Evolutionary conservation across 2,888 invertebrate genomes (phyloP), one percentile per base, ranked within the genome.

Genomic region (Tineola bisselliella): DNA sequence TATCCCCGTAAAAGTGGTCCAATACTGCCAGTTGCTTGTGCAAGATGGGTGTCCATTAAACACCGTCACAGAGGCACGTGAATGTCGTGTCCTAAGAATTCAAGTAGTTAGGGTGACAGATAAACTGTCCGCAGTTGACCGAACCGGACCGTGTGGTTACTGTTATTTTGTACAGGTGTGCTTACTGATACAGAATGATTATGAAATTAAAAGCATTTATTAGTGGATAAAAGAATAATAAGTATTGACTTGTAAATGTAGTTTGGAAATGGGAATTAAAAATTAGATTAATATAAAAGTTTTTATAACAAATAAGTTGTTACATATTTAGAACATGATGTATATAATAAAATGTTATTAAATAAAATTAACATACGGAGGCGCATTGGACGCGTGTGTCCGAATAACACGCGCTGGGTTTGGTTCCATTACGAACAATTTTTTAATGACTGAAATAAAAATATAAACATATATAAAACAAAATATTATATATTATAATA

Each of bases 31-130:
- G 25, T 54, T 54, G 12, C 54, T 54, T 71, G 68, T 18, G 25
- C 54, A 54, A 25, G 54, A 54, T 54, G 70, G 74, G 75, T 74
- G 74, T 69, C 76, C 77, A 76, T 77, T 72, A 75, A 72, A 61
- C 70, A 75, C 67, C 66, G 76, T 76, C 75, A 72, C 63, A 64
- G 65, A 66, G 71, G 73, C 72, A 72, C 72, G 76, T 73, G 76
- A 72, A 66, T 60, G 11, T 17, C 61, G 67, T 66, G 68, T 66
- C 67, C 64, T 64, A 69, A 72, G 81, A 79, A 82, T 82, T 77
- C 74, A 74, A 74, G 75, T 75, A 77, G 77, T 75, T 68, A 70
- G 65, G 65, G 67, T 76, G 79, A 83, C 71, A 61, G 75, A 83
- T 81, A 70, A 66, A 70, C 70, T 73, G 71, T 71, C 75, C 69